phyloP scores from a whole-genome alignment of 2,113 vertebrate genomes.

The Pithys albifrons region DNA sequence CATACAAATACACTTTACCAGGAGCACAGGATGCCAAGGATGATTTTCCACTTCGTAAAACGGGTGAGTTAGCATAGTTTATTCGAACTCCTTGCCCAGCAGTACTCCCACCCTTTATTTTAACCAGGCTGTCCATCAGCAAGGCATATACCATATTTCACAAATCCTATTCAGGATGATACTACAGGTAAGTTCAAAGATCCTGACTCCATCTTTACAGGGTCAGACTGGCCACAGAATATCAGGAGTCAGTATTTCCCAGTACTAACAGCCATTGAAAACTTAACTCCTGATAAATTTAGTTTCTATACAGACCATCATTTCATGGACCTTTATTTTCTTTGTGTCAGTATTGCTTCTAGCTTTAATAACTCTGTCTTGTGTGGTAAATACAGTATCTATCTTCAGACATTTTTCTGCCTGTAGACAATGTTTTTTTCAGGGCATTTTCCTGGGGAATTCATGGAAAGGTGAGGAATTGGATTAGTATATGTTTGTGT shows the following conservation, averaged over 20 bases:
- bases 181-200: neutral
- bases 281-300: neutral
- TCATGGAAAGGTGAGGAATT: neutral
- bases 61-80: slow-evolving; percentile 78
- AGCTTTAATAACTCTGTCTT: neutral
- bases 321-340: neutral
- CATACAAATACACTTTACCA: slow-evolving; percentile 90
- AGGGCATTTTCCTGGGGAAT: neutral
- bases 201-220: neutral
- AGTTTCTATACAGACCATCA: neutral
- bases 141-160: neutral
- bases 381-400: neutral
- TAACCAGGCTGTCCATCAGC: neutral
- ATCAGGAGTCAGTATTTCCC: neutral
- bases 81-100: neutral
- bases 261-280: neutral
- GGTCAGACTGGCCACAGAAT: neutral
- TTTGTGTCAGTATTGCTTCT: neutral
- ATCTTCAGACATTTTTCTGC: neutral
- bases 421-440: neutral
- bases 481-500: neutral
- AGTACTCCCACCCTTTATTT: neutral
- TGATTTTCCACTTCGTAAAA: slow-evolving; percentile 98
- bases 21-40: slow-evolving; percentile 89
- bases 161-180: neutral